Evolutionary conservation across 2,888 invertebrate species (phyloP), one percentile per base, ranked within the genome.

Genomic region (Leistus spinibarbis): DNA sequence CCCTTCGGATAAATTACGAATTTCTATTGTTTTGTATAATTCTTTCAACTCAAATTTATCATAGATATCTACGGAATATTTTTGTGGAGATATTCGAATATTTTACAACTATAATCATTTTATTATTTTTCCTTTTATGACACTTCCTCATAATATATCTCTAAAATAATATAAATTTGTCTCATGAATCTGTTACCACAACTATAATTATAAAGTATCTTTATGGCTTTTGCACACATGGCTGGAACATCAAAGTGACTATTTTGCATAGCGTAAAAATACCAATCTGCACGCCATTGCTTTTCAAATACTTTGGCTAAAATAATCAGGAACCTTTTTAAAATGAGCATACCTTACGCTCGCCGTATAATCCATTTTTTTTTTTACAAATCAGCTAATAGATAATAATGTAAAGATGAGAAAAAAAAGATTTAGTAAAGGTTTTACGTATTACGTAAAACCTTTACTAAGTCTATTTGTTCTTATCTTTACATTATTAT

Each of bases 1-100:
- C 62, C 63, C 70, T 62, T 60, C 17, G 54, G 70, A 70, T 54
- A 70, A 63, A 70, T 63, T 70, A 57, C 16, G 57, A 5, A 57
- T 57, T 57, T 19, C 17, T 40, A 40, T 40, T 40, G 40, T 40
- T 40, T 40, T 40, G 40, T 40, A 40, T 40, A 40, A 40, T 40
- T 10, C 40, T 40, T 40, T 40, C 40, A 40, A 40, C 5, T 40
- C 40, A 7, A 40, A 40, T 40, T 40, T 40, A 40, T 40, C 40
- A 40, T 40, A 24, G 24, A 24, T 24, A 24, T 24, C 24, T 4
- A 7, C 24, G 24, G 3, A 24, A 3, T 24, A 24, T 7, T 4
- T 40, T 13, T 40, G 10, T 13, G 13, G 0, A 40, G 0, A 40
- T 40, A 40, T 1, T 27, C 27, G 27, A 4, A 27, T 40, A 40